phyloP scores from a whole-genome alignment of 2,888 invertebrate genomes.

The Aphidoletes aphidimyza region DNA sequence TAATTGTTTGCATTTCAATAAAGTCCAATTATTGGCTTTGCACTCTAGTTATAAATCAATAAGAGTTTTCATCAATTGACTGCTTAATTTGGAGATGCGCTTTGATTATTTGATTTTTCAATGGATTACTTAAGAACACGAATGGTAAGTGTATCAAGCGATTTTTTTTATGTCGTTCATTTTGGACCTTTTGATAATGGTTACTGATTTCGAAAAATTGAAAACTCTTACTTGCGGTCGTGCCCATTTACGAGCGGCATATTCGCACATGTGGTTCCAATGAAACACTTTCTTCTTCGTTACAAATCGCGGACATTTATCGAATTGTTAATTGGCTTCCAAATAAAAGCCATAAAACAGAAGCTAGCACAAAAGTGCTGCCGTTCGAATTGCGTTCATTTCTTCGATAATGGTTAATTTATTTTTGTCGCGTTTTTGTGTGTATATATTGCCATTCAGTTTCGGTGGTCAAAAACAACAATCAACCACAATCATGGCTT shows the following conservation, averaged over 20 bases:
- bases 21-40: too few relatives aligned
- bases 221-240: background rate
- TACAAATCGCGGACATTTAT: slow-evolving; percentile 20
- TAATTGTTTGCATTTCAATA: too few relatives aligned
- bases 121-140: slow-evolving; percentile 48
- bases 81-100: slow-evolving; percentile 41
- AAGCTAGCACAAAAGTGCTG: too few relatives aligned
- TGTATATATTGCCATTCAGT: slow-evolving; percentile 11
- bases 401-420: background rate
- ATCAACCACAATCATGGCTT: background rate
- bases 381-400: background rate
- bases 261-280: background rate
- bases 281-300: slow-evolving; percentile 53
- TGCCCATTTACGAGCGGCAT: background rate
- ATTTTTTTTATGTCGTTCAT: background rate
- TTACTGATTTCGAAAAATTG: slow-evolving; percentile 2
- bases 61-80: background rate
- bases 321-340: slow-evolving; percentile 25
- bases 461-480: background rate
- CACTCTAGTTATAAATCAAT: too few relatives aligned
- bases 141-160: background rate
- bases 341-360: too few relatives aligned
- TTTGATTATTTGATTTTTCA: slow-evolving; percentile 42
- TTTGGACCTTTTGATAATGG: too few relatives aligned
- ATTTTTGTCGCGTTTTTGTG: slow-evolving; percentile 52